Percentiles rank a stretch among this genome's conserved stretches.
phyloP scores from a whole-genome alignment of 2,888 invertebrate species.

The Scaptomyza flava region DNA sequence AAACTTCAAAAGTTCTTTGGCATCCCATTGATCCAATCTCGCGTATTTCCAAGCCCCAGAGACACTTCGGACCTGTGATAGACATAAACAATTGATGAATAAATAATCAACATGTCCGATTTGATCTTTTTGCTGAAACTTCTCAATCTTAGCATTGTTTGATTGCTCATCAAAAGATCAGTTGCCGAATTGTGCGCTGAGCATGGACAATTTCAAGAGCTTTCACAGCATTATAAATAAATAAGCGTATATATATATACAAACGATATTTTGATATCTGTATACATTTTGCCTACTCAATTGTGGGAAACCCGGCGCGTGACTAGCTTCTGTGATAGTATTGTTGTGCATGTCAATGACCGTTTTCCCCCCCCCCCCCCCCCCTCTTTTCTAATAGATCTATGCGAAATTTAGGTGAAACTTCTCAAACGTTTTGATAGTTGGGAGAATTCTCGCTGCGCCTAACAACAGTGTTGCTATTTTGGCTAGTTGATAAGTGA shows the following conservation, averaged over 20 bases:
- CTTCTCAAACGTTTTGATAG: slow-evolving; percentile 1
- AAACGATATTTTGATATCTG: slow-evolving; percentile 6
- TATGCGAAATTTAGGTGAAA: slow-evolving; percentile 39
- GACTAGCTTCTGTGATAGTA: slow-evolving; percentile 56
- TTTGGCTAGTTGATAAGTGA: too few relatives aligned
- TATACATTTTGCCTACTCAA: slow-evolving; percentile 26
- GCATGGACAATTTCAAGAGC: slow-evolving; percentile 41
- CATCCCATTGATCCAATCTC: slow-evolving; percentile 7
- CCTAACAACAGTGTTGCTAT: not conserved
- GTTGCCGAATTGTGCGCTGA: slow-evolving; percentile 13
- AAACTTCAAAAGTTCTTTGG: slow-evolving; percentile 44
- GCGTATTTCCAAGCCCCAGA: slow-evolving; percentile 2
- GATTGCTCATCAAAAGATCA: slow-evolving; percentile 35
- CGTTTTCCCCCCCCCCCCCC: too few relatives aligned
- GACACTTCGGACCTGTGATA: slow-evolving; percentile 4
- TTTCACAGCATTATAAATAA: slow-evolving; percentile 31
- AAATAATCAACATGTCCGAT: slow-evolving; percentile 41
- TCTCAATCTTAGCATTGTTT: not conserved
- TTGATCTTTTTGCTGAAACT: slow-evolving; percentile 4
- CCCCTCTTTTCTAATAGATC: slow-evolving; percentile 17
- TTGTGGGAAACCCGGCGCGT: slow-evolving; percentile 64
- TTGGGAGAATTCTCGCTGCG: not conserved
- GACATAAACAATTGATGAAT: slow-evolving; percentile 34
- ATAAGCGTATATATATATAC: not conserved
- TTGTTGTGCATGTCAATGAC: slow-evolving; percentile 61